phyloP scores from a whole-genome alignment of 2,888 invertebrate genomes.

The Chrysina gloriosa region DNA sequence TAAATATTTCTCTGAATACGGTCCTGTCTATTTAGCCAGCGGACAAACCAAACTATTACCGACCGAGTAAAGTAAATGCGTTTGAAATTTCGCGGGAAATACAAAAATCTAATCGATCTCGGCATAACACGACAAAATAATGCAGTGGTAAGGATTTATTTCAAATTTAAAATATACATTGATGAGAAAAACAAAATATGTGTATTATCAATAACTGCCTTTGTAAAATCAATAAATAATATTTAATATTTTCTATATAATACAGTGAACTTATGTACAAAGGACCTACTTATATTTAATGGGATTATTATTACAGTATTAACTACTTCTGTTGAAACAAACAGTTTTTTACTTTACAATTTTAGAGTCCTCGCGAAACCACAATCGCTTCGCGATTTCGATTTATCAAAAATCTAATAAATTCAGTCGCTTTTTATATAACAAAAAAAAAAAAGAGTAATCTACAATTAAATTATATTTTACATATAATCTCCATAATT shows the following conservation, averaged over 20 bases:
- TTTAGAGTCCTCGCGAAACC: too few relatives aligned
- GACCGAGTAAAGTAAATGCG: neutral
- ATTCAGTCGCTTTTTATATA: too few relatives aligned
- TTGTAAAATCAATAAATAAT: slow-evolving; percentile 18
- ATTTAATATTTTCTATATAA: slow-evolving; percentile 7
- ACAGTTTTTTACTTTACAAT: slow-evolving; percentile 1
- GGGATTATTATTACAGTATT: too few relatives aligned
- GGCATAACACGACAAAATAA: slow-evolving; percentile 25
- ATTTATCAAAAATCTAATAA: too few relatives aligned
- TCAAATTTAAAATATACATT: slow-evolving; percentile 7
- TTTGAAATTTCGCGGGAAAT: neutral
- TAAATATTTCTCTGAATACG: slow-evolving; percentile 17
- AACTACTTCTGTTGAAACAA: neutral
- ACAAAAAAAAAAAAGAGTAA: too few relatives aligned
- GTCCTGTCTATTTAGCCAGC: slow-evolving; percentile 13
- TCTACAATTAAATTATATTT: too few relatives aligned
- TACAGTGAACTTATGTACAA: slow-evolving; percentile 8
- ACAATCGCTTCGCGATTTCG: too few relatives aligned
- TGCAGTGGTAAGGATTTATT: slow-evolving; percentile 13
- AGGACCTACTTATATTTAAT: too few relatives aligned
- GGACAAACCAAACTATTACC: slow-evolving; percentile 11
- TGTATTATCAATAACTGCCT: neutral
- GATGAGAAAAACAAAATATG: slow-evolving; percentile 32
- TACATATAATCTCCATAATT: too few relatives aligned
- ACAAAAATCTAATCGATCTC: neutral